Evolutionary conservation across 2,888 invertebrate species (phyloP).

Genomic region (Pasiphila rectangulata): DNA sequence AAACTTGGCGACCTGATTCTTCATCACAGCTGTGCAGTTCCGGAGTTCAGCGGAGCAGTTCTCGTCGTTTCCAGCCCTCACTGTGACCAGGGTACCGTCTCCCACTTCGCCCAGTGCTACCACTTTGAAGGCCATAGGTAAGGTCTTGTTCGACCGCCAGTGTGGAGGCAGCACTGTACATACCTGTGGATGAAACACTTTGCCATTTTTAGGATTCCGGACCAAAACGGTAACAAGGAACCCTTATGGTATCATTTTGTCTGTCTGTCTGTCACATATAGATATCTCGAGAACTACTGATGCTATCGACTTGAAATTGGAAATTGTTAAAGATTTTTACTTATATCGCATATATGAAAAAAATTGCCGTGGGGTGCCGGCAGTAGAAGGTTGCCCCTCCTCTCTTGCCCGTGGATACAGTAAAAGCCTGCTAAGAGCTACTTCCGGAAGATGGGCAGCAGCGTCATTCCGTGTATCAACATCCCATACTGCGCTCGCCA

Average conservation of each 20-base stretch:
- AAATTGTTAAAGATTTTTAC: too few relatives aligned
- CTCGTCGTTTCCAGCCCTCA: constrained; percentile 97
- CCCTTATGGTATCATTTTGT: too few relatives aligned
- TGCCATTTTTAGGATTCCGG: too few relatives aligned
- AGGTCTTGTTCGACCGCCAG: constrained; percentile 98
- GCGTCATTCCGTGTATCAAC: too few relatives aligned
- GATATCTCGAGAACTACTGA: not conserved
- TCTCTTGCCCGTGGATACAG: too few relatives aligned
- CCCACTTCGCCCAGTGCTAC: constrained; percentile 94
- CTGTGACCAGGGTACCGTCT: constrained; percentile 96
- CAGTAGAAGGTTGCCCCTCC: too few relatives aligned
- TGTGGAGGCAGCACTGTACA: constrained; percentile 96
- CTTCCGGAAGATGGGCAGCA: too few relatives aligned
- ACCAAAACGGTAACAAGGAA: too few relatives aligned
- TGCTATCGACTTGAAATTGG: not conserved
- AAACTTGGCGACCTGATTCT: constrained; percentile 98
- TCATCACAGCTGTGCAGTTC: constrained; percentile 96
- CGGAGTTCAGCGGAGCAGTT: constrained; percentile 96
- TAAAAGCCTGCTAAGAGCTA: too few relatives aligned
- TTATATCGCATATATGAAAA: too few relatives aligned
- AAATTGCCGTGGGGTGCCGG: too few relatives aligned
- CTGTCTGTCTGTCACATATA: not conserved
- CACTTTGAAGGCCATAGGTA: constrained; percentile 97
- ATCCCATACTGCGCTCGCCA: too few relatives aligned
- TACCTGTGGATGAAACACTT: constrained; percentile 67